Evolutionary conservation across 2,797 vertebrate genomes (phyloP).

Genomic region (Danio choprae): DNA sequence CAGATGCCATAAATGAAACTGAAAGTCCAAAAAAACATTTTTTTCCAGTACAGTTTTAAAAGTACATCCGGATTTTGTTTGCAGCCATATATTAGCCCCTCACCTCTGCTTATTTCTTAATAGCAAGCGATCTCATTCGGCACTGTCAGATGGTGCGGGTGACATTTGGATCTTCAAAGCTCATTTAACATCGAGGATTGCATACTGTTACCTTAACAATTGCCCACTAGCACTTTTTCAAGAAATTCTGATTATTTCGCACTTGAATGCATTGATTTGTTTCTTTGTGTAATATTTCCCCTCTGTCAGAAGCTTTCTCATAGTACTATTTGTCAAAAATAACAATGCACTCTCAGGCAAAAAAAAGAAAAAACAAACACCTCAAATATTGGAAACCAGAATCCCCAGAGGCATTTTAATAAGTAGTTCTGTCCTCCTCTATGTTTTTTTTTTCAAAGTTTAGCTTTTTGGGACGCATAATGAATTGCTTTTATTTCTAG

Average conservation of each 20-base stretch:
- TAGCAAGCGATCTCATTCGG: constrained; percentile 33
- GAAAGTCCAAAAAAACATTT: constrained; percentile 6
- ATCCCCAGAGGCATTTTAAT: neutral
- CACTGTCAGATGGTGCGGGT: constrained; percentile 37
- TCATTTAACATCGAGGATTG: constrained; percentile 58
- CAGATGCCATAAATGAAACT: neutral
- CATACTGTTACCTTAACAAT: constrained; percentile 45
- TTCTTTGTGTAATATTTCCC: constrained; percentile 31
- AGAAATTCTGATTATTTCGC: constrained; percentile 52
- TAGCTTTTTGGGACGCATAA: constrained; percentile 3
- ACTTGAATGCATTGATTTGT: constrained; percentile 50
- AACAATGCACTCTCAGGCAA: constrained; percentile 25
- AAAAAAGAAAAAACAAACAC: neutral
- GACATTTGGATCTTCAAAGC: constrained; percentile 57
- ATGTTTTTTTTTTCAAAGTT: neutral
- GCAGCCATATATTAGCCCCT: neutral
- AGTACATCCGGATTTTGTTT: neutral
- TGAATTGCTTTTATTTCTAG: constrained; percentile 13
- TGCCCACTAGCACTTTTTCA: constrained; percentile 34
- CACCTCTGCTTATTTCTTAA: constrained; percentile 39
- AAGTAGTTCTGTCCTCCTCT: neutral
- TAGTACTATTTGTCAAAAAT: constrained; percentile 41
- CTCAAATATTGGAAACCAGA: constrained; percentile 5
- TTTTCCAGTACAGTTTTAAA: neutral
- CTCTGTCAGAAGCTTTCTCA: constrained; percentile 18